These are phyloP conservation scores for Butorides virescens DNA, from an alignment of 2,113 vertebrate genomes.

Conservation along the genomic window DNA sequence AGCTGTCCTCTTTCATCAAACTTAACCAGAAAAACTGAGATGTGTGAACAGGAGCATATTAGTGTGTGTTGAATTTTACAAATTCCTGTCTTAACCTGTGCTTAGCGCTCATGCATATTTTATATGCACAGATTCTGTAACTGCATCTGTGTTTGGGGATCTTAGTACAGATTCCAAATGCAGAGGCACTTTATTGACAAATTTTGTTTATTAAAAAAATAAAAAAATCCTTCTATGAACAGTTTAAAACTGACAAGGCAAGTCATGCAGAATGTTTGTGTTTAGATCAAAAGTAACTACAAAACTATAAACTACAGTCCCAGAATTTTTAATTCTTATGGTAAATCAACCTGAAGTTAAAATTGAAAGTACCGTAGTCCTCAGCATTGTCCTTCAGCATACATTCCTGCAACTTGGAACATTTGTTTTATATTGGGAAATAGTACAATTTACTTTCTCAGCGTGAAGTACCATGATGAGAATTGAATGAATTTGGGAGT, in stretches of 20 bases:
- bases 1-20: not conserved
- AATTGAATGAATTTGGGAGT: not conserved
- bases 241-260: not conserved
- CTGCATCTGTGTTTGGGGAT: not conserved
- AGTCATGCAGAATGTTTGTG: not conserved
- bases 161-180: not conserved
- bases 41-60: not conserved
- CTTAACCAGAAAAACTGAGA: not conserved
- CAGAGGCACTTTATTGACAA: not conserved
- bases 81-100: not conserved
- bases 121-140: not conserved
- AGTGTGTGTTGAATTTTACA: not conserved
- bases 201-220: not conserved
- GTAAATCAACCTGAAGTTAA: not conserved
- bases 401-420: not conserved
- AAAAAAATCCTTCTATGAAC: not conserved
- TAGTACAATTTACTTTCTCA: not conserved
- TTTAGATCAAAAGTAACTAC: not conserved
- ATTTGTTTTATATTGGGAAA: not conserved
- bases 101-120: not conserved
- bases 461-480: rapidly evolving
- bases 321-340: not conserved
- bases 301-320: not conserved
- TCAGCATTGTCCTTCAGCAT: not conserved
- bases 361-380: not conserved